phyloP scores from a whole-genome alignment of 1,140 invertebrate genomes.

The Oppia nitens region DNA sequence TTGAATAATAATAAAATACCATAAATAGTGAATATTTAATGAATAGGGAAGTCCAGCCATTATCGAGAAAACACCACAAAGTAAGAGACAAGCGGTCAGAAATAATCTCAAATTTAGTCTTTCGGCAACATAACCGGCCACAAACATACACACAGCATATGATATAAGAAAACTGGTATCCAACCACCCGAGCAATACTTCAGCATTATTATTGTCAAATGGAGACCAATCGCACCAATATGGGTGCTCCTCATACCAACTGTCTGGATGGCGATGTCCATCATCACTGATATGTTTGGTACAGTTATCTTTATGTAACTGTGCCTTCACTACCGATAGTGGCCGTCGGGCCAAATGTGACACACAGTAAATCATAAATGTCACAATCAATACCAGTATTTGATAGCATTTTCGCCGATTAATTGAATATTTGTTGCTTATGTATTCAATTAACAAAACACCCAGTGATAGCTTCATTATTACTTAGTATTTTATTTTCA shows the following conservation, averaged over 20 bases:
- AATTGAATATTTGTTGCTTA: neutral
- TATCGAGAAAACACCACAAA: slow-evolving; percentile 68
- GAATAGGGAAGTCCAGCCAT: slow-evolving; percentile 73
- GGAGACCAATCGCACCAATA: slow-evolving; percentile 80
- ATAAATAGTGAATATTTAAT: slow-evolving; percentile 60
- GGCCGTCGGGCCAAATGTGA: slow-evolving; percentile 84
- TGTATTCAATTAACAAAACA: neutral
- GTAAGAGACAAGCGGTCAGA: slow-evolving; percentile 68
- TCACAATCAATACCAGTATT: slow-evolving; percentile 50
- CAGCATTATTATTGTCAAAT: slow-evolving; percentile 53
- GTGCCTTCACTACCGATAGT: slow-evolving; percentile 81
- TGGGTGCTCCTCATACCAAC: slow-evolving; percentile 30
- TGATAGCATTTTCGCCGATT: slow-evolving; percentile 5
- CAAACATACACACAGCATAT: slow-evolving; percentile 83
- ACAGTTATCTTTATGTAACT: slow-evolving; percentile 61
- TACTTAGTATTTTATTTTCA: too few species aligned
- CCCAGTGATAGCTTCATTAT: neutral
- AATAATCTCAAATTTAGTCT: slow-evolving; percentile 76
- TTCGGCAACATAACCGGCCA: slow-evolving; percentile 74
- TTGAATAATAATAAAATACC: slow-evolving; percentile 69
- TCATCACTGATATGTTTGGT: slow-evolving; percentile 35
- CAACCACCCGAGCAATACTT: slow-evolving; percentile 59
- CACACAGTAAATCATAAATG: slow-evolving; percentile 68
- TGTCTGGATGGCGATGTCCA: slow-evolving; percentile 26
- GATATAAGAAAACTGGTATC: slow-evolving; percentile 81